Evolutionary conservation across 2,888 invertebrate species (phyloP).

Genomic region (Lumbricus terrestris): DNA sequence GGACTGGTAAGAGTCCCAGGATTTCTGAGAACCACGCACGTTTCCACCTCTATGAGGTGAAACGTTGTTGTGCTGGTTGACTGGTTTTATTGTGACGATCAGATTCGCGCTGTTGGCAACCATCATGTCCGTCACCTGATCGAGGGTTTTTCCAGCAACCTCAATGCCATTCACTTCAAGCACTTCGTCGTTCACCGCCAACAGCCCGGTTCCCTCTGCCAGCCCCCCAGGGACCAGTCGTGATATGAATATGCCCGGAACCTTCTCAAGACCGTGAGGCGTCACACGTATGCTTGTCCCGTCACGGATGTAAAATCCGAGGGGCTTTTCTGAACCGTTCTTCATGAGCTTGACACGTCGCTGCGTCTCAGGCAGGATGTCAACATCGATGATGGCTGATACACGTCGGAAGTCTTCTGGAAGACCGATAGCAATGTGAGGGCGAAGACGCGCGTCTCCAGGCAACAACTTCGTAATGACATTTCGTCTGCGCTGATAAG

Average conservation of each 20-base stretch:
- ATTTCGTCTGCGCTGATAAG: slow-evolving; percentile 55
- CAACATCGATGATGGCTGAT: slow-evolving; percentile 98
- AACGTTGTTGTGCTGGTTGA: slow-evolving; percentile 71
- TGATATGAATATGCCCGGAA: slow-evolving; percentile 82
- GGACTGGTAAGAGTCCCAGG: neutral
- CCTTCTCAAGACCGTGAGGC: slow-evolving; percentile 54
- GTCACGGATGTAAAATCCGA: slow-evolving; percentile 93
- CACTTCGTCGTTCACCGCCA: slow-evolving; percentile 96
- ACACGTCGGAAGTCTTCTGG: slow-evolving; percentile 98
- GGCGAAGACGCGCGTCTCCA: slow-evolving; percentile 69
- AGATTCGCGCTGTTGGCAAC: slow-evolving; percentile 92
- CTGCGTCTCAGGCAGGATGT: slow-evolving; percentile 96
- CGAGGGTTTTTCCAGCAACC: slow-evolving; percentile 82
- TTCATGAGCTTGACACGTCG: slow-evolving; percentile 70
- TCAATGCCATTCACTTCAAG: slow-evolving; percentile 95
- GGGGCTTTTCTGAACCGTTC: slow-evolving; percentile 69
- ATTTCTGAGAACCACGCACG: slow-evolving; percentile 14
- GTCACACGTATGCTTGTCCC: slow-evolving; percentile 59
- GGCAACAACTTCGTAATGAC: slow-evolving; percentile 74
- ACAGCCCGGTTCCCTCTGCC: slow-evolving; percentile 88
- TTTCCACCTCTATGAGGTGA: slow-evolving; percentile 27
- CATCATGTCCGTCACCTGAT: slow-evolving; percentile 94
- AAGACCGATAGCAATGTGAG: slow-evolving; percentile 67
- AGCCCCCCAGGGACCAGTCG: slow-evolving; percentile 91
- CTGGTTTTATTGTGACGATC: slow-evolving; percentile 97